phyloP scores from a whole-genome alignment of 2,888 invertebrate genomes.

The Cantharis rustica region DNA sequence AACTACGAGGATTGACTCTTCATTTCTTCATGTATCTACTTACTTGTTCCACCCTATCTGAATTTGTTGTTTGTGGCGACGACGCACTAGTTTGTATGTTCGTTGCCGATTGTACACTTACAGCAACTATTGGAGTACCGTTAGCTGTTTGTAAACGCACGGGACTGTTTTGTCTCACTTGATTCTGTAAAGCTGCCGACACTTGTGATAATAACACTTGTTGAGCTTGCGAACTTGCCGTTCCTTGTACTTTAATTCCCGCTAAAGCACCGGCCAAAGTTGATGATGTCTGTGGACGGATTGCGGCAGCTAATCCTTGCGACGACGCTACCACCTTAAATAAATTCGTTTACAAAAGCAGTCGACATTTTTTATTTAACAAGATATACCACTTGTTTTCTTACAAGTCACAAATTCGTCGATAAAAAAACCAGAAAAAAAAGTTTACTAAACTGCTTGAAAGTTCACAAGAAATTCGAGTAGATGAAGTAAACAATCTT shows the following conservation, averaged over 20 bases:
- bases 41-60: constrained; percentile 46
- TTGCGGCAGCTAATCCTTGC: constrained; percentile 57
- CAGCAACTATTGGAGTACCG: constrained; percentile 50
- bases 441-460: not conserved
- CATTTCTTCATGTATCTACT: constrained; percentile 52
- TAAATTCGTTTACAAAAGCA: not conserved
- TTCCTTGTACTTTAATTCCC: constrained; percentile 59
- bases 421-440: not conserved
- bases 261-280: constrained; percentile 56
- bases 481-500: not conserved
- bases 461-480: not conserved
- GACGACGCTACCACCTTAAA: constrained; percentile 63
- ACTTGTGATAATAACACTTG: constrained; percentile 62
- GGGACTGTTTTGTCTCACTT: constrained; percentile 63
- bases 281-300: constrained; percentile 58
- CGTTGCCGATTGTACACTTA: constrained; percentile 63
- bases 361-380: constrained; percentile 5
- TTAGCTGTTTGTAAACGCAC: constrained; percentile 64
- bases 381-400: not conserved
- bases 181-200: constrained; percentile 61
- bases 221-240: constrained; percentile 53
- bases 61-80: constrained; percentile 41
- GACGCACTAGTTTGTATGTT: constrained; percentile 55
- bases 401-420: not conserved
- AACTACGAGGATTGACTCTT: constrained; percentile 9